Percentiles rank a stretch among this genome's conserved stretches.
These are phyloP conservation scores for Tragopan temminckii DNA, from an alignment of 2,797 vertebrate genomes.

Conservation along the genomic window DNA sequence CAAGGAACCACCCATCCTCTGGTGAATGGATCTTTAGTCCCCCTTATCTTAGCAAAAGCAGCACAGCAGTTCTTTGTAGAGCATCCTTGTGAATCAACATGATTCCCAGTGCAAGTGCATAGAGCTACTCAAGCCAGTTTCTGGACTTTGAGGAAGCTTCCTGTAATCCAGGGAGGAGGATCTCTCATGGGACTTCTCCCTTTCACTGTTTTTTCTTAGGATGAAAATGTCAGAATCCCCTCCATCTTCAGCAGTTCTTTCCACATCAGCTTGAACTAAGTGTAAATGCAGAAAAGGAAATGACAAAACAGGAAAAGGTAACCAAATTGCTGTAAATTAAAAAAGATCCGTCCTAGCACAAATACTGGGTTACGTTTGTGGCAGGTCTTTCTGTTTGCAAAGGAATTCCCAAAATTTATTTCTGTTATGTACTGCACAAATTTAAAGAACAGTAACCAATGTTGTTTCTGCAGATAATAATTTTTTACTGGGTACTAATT, in stretches of 20 bases:
- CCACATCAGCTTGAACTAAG: not conserved
- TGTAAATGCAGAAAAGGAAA: not conserved
- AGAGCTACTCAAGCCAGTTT: not conserved
- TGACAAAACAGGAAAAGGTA: not conserved
- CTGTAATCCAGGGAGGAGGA: not conserved
- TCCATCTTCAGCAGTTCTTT: not conserved
- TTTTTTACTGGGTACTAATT: not conserved
- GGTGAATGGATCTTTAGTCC: not conserved
- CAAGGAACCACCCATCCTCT: not conserved
- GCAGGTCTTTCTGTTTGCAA: not conserved
- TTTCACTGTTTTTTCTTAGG: not conserved
- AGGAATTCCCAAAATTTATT: not conserved
- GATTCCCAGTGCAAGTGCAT: accelerated
- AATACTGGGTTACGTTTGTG: not conserved
- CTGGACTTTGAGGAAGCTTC: not conserved
- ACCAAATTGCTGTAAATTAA: not conserved
- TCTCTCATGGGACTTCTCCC: not conserved
- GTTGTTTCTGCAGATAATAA: not conserved
- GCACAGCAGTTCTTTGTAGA: not conserved
- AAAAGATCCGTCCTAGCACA: not conserved
- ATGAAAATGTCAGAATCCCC: not conserved
- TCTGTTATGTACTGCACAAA: not conserved
- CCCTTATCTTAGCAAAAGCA: not conserved
- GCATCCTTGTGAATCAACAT: not conserved
- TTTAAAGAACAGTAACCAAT: not conserved